These are phyloP conservation scores for Thunnus albacares DNA, from an alignment of 2,797 vertebrate species.

Conservation along the genomic window DNA sequence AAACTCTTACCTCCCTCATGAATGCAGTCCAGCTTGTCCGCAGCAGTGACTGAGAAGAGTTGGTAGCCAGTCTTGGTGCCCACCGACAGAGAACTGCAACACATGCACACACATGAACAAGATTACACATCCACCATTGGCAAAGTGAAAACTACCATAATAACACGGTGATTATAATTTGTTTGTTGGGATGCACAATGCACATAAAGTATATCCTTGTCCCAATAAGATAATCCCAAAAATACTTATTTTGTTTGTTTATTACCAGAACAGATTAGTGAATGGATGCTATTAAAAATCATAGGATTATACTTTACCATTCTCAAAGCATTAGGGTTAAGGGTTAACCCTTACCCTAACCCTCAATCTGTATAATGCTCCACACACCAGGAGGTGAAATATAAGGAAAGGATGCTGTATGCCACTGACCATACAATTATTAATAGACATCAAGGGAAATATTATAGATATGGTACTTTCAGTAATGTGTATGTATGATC, in stretches of 20 bases:
- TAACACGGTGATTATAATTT: background rate
- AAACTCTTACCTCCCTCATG: slow-evolving; percentile 91
- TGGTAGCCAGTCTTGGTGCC: slow-evolving; percentile 93
- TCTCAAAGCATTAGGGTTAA: no score
- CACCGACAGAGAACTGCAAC: slow-evolving; percentile 91
- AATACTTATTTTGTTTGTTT: background rate
- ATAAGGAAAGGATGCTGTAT: background rate
- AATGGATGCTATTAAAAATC: slow-evolving; percentile 11
- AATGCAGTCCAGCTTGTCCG: slow-evolving; percentile 94
- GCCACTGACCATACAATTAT: background rate
- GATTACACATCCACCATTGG: background rate
- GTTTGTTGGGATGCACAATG: no score
- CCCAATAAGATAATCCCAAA: slow-evolving; percentile 2
- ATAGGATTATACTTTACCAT: background rate
- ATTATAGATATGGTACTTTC: no score
- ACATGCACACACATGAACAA: slow-evolving; percentile 30
- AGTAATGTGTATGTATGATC: no score
- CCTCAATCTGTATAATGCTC: no score
- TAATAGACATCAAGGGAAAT: background rate
- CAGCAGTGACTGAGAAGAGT: slow-evolving; percentile 94
- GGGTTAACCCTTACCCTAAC: no score
- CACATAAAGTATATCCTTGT: background rate
- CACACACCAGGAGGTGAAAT: background rate
- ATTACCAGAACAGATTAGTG: background rate
- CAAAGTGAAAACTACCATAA: background rate